Base-by-base conservation (phyloP, 1,140 invertebrate species). In the Galleria mellonella region DNA sequence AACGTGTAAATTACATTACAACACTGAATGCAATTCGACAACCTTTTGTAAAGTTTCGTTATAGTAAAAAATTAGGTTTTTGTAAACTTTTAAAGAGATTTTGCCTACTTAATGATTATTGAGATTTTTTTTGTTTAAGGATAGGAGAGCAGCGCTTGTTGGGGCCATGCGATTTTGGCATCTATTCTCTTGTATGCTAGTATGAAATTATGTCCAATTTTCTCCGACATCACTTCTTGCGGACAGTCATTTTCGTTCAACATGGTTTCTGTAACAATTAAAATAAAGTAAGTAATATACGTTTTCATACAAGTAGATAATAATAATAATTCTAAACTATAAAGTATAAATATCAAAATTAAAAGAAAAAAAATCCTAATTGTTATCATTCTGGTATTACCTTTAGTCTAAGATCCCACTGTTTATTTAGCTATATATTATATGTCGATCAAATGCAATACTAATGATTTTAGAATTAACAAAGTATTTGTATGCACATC, bases 101-200 rank as follows among this genome's bases (percentile, higher is more conserved):
- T 56, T 59, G 46, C 47, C 42, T 45, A 43, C 43, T 42, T 42
- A 49, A 37, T 51, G 36, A 47, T 35, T 36, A 51, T 8, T 23
- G 17, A 41, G 28, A 53, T 50, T 27, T 11, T n/a, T 9, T 33
- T 12, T 30, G 3, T 49, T 61, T 75, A 87, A 1, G 86, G 84
- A 51, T 81, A 86, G 17, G 86, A 87, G 5, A 78, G 58, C 13
- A 87, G 32, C 0, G 86, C 86, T 45, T 87, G 86, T 44, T 87
- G 93, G 3, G 97, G 97, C 97, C 97, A 98, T 35, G 97, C 96
- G 60, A 98, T 98, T 88, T 98, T 98, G 9, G 96, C 96, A 72
- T 97, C 97, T 65, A 95, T 95, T 35, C 97, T 89, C 87, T 98
- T 98, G 86, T 96, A 98, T 0, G 96, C 97, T 70, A 99, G 92